Evolutionary conservation across 2,113 vertebrate species (phyloP).

Genomic region (Speoplatyrhinus poulsoni): DNA sequence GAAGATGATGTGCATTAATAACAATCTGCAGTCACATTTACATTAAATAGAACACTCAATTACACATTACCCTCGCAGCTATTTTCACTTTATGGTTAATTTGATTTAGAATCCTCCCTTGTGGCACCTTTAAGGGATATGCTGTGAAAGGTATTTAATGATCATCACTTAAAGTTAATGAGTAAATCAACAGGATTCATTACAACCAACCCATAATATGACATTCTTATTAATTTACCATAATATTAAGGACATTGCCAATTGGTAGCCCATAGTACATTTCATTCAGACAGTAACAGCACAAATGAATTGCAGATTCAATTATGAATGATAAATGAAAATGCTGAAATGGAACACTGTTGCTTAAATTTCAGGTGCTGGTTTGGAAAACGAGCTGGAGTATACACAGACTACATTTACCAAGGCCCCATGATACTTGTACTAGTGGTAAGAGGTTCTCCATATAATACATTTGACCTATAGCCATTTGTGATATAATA

Average conservation of each 20-base stretch:
- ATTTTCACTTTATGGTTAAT: neutral
- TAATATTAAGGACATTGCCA: conserved; percentile 13
- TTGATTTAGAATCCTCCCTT: conserved; percentile 11
- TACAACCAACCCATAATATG: neutral
- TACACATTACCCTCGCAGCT: conserved; percentile 11
- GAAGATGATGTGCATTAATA: conserved; percentile 48
- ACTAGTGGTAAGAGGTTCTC: conserved; percentile 85
- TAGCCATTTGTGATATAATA: conserved; percentile 10
- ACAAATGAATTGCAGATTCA: neutral
- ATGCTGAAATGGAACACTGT: conserved; percentile 8
- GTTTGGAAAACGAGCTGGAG: conserved; percentile 93
- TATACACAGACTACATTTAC: conserved; percentile 98
- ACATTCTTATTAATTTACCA: neutral
- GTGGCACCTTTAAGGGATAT: neutral
- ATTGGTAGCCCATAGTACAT: conserved; percentile 1
- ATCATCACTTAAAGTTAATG: neutral
- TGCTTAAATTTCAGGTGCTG: conserved; percentile 84
- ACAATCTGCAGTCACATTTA: conserved; percentile 44
- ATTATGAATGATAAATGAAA: too few relatives aligned
- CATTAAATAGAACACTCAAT: conserved; percentile 26
- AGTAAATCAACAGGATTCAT: neutral
- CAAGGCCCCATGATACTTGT: conserved; percentile 98
- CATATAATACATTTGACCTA: neutral
- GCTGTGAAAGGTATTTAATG: neutral
- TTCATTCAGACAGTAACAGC: conserved; percentile 1